Percentiles rank a stretch among this genome's conserved stretches.
Conservation (phyloP, 2,888 invertebrate species). For the Amiota mariae region DNA sequence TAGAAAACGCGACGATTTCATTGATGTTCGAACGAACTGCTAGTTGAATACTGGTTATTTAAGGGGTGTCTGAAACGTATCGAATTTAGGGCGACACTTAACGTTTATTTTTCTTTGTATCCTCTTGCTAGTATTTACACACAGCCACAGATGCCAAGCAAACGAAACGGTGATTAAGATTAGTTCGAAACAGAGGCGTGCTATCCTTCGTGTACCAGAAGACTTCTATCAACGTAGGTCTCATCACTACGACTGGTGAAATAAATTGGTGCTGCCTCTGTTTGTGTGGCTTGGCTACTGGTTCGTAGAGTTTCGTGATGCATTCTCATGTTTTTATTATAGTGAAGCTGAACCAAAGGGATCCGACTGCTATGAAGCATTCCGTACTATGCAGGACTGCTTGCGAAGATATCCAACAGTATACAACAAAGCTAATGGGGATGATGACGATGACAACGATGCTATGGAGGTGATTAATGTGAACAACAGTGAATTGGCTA, state of each 20-base stretch:
- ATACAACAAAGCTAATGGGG: slow-evolving; percentile 83
- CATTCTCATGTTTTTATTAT: slow-evolving; percentile 96
- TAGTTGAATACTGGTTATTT: too few species aligned
- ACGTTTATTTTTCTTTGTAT: too few species aligned
- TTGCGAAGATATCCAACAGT: slow-evolving; percentile 90
- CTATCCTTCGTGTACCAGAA: slow-evolving; percentile 76
- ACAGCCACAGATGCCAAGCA: too few species aligned
- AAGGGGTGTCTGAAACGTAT: too few species aligned
- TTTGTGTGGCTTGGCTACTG: slow-evolving; percentile 97
- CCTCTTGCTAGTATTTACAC: too few species aligned
- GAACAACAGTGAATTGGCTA: slow-evolving; percentile 49
- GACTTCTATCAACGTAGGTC: slow-evolving; percentile 78
- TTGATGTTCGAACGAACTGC: too few species aligned
- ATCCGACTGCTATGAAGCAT: slow-evolving; percentile 92
- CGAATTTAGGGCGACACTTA: too few species aligned
- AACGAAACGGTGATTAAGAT: too few species aligned
- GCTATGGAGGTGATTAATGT: slow-evolving; percentile 57
- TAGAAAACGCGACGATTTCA: too few species aligned
- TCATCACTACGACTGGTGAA: slow-evolving; percentile 87
- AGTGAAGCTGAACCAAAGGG: slow-evolving; percentile 93
- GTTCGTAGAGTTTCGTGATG: slow-evolving; percentile 92
- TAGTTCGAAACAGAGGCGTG: slow-evolving; percentile 72
- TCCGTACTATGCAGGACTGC: slow-evolving; percentile 92
- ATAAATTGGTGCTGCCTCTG: slow-evolving; percentile 99
- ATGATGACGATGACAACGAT: slow-evolving; percentile 76